Base-by-base conservation (phyloP, 37 sponge, comb jelly and placozoan genomes). In the Theonella swinhoei region DNA sequence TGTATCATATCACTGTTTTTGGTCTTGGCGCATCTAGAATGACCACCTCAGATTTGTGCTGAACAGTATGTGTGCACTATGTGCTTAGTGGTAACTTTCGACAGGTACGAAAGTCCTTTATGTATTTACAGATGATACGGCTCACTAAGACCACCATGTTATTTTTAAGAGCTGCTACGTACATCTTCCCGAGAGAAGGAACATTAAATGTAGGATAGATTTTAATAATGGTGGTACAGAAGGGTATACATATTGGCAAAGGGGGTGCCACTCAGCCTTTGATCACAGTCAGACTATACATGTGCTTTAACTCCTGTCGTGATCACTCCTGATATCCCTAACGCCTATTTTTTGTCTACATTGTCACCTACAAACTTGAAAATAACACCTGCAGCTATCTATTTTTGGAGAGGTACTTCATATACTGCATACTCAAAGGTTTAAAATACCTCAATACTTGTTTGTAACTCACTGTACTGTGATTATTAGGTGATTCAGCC, bases 261-360 rank as follows among this genome's bases (percentile, higher is more conserved):
- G 31, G 70, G 20, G 70, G 35, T 4, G 31, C 30, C 2, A 69
- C 30, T 69, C 70, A 34, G 31, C 34, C 31, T 24, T 35, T 32
- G 22, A 28, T 35, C 22, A 8, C 70, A 30, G 7, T 32, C 20
- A 69, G 2, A 8, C 70, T 69, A 8, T 30, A 69, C 70, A 29
- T 69, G 70, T 69, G 70, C 2, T 33, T 4, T 28, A 69, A 30
- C n/a, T n/a, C n/a, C n/a, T n/a, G n/a, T n/a, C n/a, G n/a, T n/a
- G n/a, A n/a, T n/a, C n/a, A n/a, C 35, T 28, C 35, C 70, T 24
- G 2, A 28, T 28, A 32, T 69, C 70, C 20, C 70, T 32, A 3
- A 69, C 70, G 29, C 70, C 70, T 2, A 69, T 35, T 28, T 69
- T 35, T 69, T 69, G 70, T 69, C 70, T 35, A 69, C 70, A 32